These are phyloP conservation scores for Apostichopus leukothele DNA, from an alignment of 53 echinoderm and acorn worm genomes.

Conservation along the genomic window DNA sequence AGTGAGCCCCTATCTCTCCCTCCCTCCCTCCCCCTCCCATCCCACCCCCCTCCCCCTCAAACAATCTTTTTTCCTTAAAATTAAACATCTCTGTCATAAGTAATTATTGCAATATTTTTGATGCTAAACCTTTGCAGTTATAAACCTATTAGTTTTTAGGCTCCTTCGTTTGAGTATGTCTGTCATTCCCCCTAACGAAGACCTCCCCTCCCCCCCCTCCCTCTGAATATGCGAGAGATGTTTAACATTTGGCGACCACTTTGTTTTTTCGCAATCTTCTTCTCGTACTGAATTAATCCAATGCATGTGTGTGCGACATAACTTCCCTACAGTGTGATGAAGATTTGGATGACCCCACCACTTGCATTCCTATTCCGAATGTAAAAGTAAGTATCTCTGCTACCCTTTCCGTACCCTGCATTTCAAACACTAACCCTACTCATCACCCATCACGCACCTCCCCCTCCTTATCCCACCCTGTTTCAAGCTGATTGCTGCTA, in stretches of 20 bases:
- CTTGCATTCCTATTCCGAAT: slow-evolving; percentile 2
- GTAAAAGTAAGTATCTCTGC: slow-evolving; percentile 29
- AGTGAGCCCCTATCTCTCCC: too few relatives aligned
- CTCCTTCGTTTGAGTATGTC: too few relatives aligned
- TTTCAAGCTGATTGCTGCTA: background rate
- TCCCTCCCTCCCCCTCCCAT: too few relatives aligned
- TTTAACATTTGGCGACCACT: background rate
- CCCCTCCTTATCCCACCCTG: background rate
- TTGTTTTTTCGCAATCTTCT: background rate
- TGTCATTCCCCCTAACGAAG: too few relatives aligned
- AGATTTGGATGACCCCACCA: slow-evolving; percentile 23
- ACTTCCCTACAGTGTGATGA: slow-evolving; percentile 41
- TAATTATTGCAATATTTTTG: too few relatives aligned
- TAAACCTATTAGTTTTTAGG: too few relatives aligned
- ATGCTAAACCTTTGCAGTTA: too few relatives aligned
- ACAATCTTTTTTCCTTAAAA: too few relatives aligned
- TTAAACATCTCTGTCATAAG: too few relatives aligned
- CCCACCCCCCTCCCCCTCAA: too few relatives aligned
- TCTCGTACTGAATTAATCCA: slow-evolving; percentile 7
- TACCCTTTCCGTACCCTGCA: background rate
- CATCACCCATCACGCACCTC: background rate
- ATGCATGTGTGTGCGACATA: slow-evolving; percentile 44
- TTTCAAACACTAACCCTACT: background rate
- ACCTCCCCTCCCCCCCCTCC: background rate
- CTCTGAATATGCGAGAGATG: background rate